Evolutionary conservation across 37 sponge, comb jelly and placozoan genomes (phyloP).

Genomic region (Diacarnus erythraeanus): DNA sequence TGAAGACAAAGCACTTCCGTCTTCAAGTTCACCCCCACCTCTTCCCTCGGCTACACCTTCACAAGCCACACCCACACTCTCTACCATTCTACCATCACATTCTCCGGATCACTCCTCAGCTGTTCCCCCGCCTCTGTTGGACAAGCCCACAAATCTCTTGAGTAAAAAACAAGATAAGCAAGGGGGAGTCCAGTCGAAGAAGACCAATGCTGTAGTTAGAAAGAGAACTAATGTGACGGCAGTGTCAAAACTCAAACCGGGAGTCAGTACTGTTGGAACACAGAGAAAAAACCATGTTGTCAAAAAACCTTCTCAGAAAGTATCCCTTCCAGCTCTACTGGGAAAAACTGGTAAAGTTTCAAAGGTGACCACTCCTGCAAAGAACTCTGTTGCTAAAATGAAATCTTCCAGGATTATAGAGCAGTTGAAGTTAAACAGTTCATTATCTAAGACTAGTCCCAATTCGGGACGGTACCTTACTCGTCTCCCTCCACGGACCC

Average conservation of each 20-base stretch:
- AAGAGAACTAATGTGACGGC: no score
- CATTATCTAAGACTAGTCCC: background rate
- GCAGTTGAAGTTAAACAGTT: background rate
- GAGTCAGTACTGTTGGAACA: no score
- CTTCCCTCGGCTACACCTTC: background rate
- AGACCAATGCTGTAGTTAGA: no score
- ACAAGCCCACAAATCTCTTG: background rate
- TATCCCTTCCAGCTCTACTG: background rate
- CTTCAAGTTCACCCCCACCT: background rate
- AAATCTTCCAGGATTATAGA: background rate
- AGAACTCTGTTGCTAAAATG: background rate
- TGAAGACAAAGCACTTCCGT: background rate
- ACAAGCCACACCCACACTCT: background rate
- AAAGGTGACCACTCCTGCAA: background rate
- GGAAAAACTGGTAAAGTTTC: background rate
- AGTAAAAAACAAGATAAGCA: background rate
- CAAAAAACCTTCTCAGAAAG: background rate
- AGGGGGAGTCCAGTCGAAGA: no score
- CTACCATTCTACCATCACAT: background rate
- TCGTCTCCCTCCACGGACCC: constrained; percentile 10
- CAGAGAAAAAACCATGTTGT: background rate
- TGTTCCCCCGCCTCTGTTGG: background rate
- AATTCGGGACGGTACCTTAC: constrained; percentile 1
- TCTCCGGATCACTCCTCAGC: background rate
- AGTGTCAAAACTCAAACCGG: no score